phyloP scores from a whole-genome alignment of 2,888 invertebrate species.

The Labia minor region DNA sequence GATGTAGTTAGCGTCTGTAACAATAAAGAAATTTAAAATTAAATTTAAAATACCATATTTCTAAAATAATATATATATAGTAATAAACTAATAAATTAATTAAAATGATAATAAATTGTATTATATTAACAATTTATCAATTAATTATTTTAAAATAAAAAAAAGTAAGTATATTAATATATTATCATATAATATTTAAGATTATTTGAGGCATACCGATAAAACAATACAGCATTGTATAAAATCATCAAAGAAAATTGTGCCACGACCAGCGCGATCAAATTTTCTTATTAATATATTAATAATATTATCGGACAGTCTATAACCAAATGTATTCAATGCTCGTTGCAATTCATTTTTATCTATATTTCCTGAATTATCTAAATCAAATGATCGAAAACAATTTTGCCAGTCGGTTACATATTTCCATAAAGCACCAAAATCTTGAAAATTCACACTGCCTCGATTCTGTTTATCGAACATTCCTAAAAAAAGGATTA shows the following conservation, averaged over 20 bases:
- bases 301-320: conserved; percentile 71
- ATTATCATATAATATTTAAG: too few species aligned
- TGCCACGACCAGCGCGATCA: conserved; percentile 81
- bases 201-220: too few species aligned
- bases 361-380: conserved; percentile 88
- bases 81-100: too few species aligned
- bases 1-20: conserved; percentile 79
- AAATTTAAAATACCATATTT: background rate
- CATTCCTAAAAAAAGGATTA: conserved; percentile 43
- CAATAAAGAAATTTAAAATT: conserved; percentile 28
- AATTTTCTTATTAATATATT: conserved; percentile 79
- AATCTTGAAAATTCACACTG: conserved; percentile 87
- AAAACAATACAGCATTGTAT: conserved; percentile 91
- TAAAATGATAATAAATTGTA: conserved; percentile 2
- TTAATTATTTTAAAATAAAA: too few species aligned
- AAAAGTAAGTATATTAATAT: too few species aligned
- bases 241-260: conserved; percentile 94
- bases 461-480: conserved; percentile 86
- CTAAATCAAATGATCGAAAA: conserved; percentile 86
- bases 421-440: conserved; percentile 94
- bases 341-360: conserved; percentile 81
- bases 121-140: conserved; percentile 19
- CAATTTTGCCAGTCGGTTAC: conserved; percentile 96
- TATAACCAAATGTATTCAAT: conserved; percentile 78
- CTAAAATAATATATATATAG: background rate